Base-by-base conservation (phyloP, 2,113 vertebrate genomes). In the Piprites chloris region DNA sequence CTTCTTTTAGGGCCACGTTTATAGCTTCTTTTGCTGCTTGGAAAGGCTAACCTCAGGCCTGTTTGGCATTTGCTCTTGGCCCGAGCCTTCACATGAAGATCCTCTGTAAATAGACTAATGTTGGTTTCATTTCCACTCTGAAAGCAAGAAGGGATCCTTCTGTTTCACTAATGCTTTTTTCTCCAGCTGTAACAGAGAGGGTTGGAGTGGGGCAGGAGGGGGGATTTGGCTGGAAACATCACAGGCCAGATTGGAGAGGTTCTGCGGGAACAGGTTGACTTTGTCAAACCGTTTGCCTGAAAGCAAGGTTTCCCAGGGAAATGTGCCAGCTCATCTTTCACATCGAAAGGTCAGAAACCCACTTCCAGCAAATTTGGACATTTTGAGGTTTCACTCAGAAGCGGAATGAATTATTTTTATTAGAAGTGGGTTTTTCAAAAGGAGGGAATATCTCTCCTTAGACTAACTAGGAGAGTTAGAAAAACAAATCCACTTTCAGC, bases 231-330 rank as follows among this genome's bases (percentile, higher is more conserved):
- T 95, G 94, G 66, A 89, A 93, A 80, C 42, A 22, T 15, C 68
- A 59, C 35, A 3, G 7, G 61, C 44, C 76, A 67, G 69, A 87
- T 3, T 79, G 80, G 73, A 92, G 69, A 85, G 77, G 86, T 92
- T 95, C 90, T 96, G 79, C 65, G 0, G 82, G 92, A 97, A 90
- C 96, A 97, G 86, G 95, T 95, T 95, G 93, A 93, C 83, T 97
- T 93, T 96, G 95, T 96, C 95, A 95, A 95, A 75, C 66, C 4
- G 2, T 87, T 75, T 67, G 77, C 81, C 92, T 93, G 92, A 93
- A 92, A 96, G 61, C 44, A 90, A 96, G 91, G 93, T 95, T 97
- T 96, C 95, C 94, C 96, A 97, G 94, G 93, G 94, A 90, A 93
- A 84, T 2, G 21, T 84, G 93, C 96, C 96, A 95, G 89, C 80